Base-by-base conservation (phyloP, 2,113 vertebrate genomes). In the Natator depressus region DNA sequence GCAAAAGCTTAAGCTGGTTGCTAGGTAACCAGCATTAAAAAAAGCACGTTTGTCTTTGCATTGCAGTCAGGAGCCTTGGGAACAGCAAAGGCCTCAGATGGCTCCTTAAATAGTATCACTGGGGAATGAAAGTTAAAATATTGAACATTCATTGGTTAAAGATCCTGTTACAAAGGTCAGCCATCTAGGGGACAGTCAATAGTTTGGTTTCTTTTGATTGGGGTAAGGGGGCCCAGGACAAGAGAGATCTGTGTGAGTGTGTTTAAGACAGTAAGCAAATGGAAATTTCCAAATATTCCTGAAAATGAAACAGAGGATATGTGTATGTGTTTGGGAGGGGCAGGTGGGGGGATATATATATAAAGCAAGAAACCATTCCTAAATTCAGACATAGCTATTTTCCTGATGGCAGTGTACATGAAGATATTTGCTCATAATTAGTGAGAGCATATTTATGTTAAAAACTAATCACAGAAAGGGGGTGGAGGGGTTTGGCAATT, bases 101-200 rank as follows among this genome's bases (percentile, higher is more conserved):
- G 91, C 97, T 98, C 98, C 97, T 98, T 98, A 98, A 98, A 98
- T 98, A 98, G 98, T 96, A 95, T 92, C 90, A 84, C 86, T 93
- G 82, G 88, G 95, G 93, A 96, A 97, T 93, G 87, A 85, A 95
- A 96, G 91, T 91, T 95, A 95, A 95, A 98, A 97, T 97, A 97
- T 89, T 96, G 95, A 94, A 84, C 83, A 80, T 94, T 91, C 93
- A 89, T 96, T 96, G 94, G 95, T 94, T 88, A 85, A 89, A 91
- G 97, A 90, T 97, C 89, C 79, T 90, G 86, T 94, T 96, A 93
- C 90, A 95, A 95, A 97, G 97, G 94, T 98, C 97, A 96, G 85
- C 87, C 81, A 19, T 85, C 87, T 91, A 51, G 85, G 79, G 91
- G 54, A 88, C 87, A 53, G 76, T 96, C 83, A 89, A 25, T 89